These are phyloP conservation scores for Dallia pectoralis DNA, from an alignment of 2,797 vertebrate genomes.

Conservation along the genomic window DNA sequence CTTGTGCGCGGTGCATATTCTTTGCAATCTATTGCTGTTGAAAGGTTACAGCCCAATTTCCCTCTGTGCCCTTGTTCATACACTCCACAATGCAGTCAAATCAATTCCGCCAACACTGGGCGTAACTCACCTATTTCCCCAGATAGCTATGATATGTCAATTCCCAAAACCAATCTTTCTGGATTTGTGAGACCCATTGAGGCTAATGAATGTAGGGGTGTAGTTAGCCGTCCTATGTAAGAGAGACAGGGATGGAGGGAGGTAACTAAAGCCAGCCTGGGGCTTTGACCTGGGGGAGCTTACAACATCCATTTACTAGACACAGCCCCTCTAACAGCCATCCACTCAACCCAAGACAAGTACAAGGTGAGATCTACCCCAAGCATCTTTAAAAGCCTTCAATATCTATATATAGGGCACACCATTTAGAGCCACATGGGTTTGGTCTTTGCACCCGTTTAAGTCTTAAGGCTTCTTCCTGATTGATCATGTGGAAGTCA, in stretches of 20 bases:
- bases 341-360: neutral
- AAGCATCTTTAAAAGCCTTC: constrained; percentile 21
- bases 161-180: constrained; percentile 7
- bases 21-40: neutral
- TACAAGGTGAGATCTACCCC: neutral
- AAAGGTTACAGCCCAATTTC: neutral
- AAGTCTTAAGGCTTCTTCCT: neutral
- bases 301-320: constrained; percentile 17
- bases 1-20: neutral
- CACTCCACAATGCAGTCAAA: neutral
- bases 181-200: constrained; percentile 2
- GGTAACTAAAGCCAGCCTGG: constrained; percentile 2
- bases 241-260: neutral
- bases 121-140: neutral
- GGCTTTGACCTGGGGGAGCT: constrained; percentile 3
- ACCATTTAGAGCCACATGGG: constrained; percentile 17
- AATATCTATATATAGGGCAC: constrained; percentile 16
- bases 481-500: neutral
- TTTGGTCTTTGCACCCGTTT: neutral
- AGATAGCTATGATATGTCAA: neutral
- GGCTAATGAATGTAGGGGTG: constrained; percentile 10
- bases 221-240: constrained; percentile 12
- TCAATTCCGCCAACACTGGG: neutral
- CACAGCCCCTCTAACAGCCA: neutral
- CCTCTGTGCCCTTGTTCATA: neutral